Evolutionary conservation across 2,113 vertebrate genomes (phyloP).

Genomic region (Dendropsophus ebraccatus): DNA sequence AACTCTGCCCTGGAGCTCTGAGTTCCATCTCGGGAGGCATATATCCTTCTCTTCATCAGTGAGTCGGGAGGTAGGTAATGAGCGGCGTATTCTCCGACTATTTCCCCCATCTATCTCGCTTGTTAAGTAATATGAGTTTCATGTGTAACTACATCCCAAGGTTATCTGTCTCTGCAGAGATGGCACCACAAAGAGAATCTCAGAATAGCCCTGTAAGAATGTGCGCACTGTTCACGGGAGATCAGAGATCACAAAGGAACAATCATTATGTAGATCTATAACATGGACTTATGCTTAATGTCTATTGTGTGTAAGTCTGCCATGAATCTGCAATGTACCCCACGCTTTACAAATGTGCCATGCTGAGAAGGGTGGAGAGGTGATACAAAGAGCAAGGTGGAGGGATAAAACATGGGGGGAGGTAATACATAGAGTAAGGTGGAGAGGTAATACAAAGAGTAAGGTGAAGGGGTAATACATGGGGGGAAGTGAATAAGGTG

Average conservation of each 20-base stretch:
- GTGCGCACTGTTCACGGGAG: not conserved
- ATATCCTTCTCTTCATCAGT: not conserved
- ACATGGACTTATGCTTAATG: not conserved
- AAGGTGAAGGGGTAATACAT: too few species aligned
- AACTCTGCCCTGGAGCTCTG: too few species aligned
- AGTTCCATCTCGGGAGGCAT: not conserved
- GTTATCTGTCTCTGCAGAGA: not conserved
- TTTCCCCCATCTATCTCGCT: not conserved
- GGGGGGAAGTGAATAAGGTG: too few species aligned
- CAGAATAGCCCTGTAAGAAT: not conserved
- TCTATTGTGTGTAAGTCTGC: not conserved
- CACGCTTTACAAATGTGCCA: not conserved
- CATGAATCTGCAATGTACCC: too few species aligned
- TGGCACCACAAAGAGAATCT: not conserved
- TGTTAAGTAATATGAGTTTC: conserved; percentile 4
- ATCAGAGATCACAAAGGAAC: not conserved
- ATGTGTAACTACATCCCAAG: conserved; percentile 1
- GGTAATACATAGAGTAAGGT: too few species aligned
- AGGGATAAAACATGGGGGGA: too few species aligned
- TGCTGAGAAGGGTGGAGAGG: not conserved
- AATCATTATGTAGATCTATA: not conserved
- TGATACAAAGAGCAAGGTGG: not conserved
- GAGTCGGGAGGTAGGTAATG: not conserved
- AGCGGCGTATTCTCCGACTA: not conserved
- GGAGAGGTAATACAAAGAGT: too few species aligned